Conservation (phyloP, 2,888 invertebrate genomes). For the Seira sanloemensis region DNA sequence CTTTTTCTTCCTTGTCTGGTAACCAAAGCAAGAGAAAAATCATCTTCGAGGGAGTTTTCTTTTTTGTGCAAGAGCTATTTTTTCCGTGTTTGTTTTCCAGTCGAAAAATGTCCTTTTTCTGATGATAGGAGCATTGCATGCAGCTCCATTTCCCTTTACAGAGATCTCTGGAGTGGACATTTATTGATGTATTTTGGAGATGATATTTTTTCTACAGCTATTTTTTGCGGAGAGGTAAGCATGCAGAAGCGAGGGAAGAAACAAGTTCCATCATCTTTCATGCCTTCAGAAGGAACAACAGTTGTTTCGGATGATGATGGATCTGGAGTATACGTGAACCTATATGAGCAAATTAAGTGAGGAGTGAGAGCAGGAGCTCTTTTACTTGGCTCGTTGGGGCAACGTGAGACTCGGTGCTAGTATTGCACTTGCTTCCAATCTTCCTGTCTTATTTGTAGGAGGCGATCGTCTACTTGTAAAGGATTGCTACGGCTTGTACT, state of each 20-base stretch:
- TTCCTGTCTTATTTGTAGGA: not conserved
- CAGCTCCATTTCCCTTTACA: not conserved
- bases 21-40: not conserved
- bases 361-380: not conserved
- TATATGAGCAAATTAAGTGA: not conserved
- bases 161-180: conserved; percentile 37
- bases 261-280: not conserved
- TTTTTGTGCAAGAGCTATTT: conserved; percentile 19
- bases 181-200: conserved; percentile 65
- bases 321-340: conserved; percentile 49
- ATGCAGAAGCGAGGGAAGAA: not conserved
- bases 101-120: conserved; percentile 12
- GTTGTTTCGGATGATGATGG: conserved; percentile 60
- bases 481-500: not conserved
- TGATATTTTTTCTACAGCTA: conserved; percentile 46
- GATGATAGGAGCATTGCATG: conserved; percentile 28
- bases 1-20: not conserved
- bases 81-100: conserved; percentile 7
- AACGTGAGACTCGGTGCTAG: not conserved
- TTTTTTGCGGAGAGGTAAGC: conserved; percentile 1
- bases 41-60: not conserved
- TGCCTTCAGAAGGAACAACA: conserved; percentile 20
- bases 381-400: not conserved
- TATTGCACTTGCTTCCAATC: not conserved
- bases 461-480: not conserved